Evolutionary conservation across 1,140 invertebrate genomes (phyloP), one percentile per base, ranked within the genome.

Genomic region (Drosophila pachea): DNA sequence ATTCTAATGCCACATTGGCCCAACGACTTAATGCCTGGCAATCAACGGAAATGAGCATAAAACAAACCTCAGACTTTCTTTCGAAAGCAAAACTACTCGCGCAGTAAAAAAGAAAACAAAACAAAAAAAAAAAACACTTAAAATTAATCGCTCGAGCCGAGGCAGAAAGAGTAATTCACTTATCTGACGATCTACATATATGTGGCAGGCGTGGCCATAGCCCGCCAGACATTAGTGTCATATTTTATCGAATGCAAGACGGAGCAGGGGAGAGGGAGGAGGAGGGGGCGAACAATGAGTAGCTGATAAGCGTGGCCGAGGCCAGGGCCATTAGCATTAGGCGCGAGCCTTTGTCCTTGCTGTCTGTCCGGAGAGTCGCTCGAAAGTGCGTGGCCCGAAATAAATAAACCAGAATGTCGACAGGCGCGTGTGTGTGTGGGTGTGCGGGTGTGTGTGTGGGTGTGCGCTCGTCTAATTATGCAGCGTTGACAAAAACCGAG

Each of bases 401-500:
- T 73, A 79, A 81, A 79, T 81, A 69, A 73, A 55, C 43, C 14
- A 54, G 64, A 74, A 59, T 66, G 70, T 65, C 65, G 73, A 76
- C 71, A 66, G 22, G 70, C 76, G 62, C 60, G 38, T n/a, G 38
- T n/a, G 38, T 14, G 12, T 5, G 40, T 6, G 56, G 6, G 1
- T 7, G 40, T 11, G 11, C 11, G 50, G 14, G 14, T 5, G 58
- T 12, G 7, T 2, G n/a, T 14, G 14, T 42, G 29, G 45, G n/a
- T n/a, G 16, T 16, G 12, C 9, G 45, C 47, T 9, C 9, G 40
- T 78, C 78, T 72, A 77, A 83, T 82, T 82, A 83, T 83, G 68
- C 75, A 78, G 74, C 74, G 78, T 68, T 78, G 78, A 82, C 74
- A 78, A 83, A 78, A 75, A 66, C 61, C 61, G 70, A 72, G 49